Evolutionary conservation across 2,888 invertebrate species (phyloP).

Genomic region (Lithodes maja): DNA sequence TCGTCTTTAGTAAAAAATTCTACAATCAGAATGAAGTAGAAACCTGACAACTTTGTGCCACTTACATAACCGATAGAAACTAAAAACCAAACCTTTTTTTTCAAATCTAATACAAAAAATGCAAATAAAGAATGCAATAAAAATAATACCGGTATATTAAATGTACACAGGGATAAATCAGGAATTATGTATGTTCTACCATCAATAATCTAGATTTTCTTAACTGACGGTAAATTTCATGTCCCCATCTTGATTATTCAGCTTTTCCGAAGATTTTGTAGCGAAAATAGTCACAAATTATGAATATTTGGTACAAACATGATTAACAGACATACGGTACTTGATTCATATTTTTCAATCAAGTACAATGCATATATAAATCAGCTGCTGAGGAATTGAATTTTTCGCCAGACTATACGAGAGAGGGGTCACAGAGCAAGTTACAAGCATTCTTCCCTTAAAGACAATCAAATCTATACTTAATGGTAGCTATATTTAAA

Average conservation of each 20-base stretch:
- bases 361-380: too few species aligned
- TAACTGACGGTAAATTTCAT: too few species aligned
- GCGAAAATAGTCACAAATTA: too few species aligned
- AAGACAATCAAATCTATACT: too few species aligned
- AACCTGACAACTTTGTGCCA: conserved; percentile 39
- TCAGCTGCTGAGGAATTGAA: too few species aligned
- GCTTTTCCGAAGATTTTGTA: too few species aligned
- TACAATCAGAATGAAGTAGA: conserved; percentile 7
- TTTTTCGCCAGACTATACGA: neutral
- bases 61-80: conserved; percentile 4
- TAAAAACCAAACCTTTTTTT: conserved; percentile 2
- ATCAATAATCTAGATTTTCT: neutral
- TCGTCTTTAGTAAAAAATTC: too few species aligned
- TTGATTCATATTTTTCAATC: too few species aligned
- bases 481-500: too few species aligned
- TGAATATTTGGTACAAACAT: too few species aligned
- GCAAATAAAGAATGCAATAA: neutral
- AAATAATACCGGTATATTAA: conserved; percentile 1
- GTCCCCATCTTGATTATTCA: too few species aligned
- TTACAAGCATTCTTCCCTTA: neutral
- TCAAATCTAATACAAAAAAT: neutral
- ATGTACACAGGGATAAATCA: neutral
- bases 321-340: too few species aligned
- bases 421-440: conserved; percentile 19
- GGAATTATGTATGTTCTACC: conserved; percentile 4